phyloP scores from a whole-genome alignment of 2,888 invertebrate species.

The Boloria selene region DNA sequence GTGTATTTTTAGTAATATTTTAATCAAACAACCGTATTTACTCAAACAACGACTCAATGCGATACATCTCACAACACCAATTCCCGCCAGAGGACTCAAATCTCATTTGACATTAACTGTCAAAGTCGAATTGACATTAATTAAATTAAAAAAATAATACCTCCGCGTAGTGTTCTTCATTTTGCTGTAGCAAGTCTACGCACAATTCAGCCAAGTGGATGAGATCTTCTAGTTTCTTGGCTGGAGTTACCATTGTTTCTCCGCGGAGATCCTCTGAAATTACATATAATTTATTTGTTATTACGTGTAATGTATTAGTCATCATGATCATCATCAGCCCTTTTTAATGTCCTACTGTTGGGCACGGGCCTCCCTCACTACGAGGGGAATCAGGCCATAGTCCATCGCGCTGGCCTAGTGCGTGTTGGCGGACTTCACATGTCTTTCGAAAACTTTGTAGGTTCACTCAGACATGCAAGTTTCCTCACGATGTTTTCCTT shows the following conservation, averaged over 20 bases:
- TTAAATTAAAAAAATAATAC: constrained; percentile 77
- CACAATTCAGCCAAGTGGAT: constrained; percentile 98
- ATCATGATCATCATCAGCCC: too few relatives aligned
- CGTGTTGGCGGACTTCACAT: too few relatives aligned
- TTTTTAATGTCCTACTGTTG: too few relatives aligned
- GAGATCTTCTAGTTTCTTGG: constrained; percentile 96
- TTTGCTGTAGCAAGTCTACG: constrained; percentile 98
- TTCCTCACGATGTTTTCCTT: too few relatives aligned
- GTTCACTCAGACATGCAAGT: too few relatives aligned
- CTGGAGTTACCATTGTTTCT: constrained; percentile 91
- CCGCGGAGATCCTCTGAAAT: constrained; percentile 89
- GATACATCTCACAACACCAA: constrained; percentile 5
- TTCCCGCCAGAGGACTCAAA: constrained; percentile 4
- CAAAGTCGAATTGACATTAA: not conserved
- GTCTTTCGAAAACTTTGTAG: too few relatives aligned
- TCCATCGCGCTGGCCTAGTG: too few relatives aligned
- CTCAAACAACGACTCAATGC: constrained; percentile 2
- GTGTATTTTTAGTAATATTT: not conserved
- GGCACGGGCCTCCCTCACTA: too few relatives aligned
- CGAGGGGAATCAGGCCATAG: too few relatives aligned
- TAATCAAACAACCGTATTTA: constrained; percentile 29
- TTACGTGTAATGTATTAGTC: too few relatives aligned
- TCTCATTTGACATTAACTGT: not conserved
- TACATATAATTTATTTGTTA: not conserved
- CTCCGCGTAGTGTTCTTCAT: constrained; percentile 99